A percentile compares a stretch with the other conserved stretches of the same genome.
phyloP scores from a whole-genome alignment of 1,140 invertebrate genomes.

The Neotoxoptera formosana region DNA sequence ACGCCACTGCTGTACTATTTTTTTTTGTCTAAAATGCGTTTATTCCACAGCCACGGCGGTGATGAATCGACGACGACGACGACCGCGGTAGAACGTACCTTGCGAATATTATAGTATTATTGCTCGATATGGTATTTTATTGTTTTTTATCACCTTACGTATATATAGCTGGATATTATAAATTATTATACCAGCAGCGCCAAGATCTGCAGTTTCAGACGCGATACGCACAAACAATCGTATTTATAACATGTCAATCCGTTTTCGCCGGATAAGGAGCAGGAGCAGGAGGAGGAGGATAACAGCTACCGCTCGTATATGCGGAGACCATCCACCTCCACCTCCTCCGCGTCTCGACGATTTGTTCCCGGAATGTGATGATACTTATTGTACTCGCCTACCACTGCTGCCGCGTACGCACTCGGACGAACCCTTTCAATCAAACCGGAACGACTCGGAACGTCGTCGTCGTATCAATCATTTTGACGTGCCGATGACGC shows the following conservation, averaged over 20 bases:
- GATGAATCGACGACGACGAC: neutral
- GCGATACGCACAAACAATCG: neutral
- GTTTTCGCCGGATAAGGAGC: constrained; percentile 10
- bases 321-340: neutral
- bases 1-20: too few relatives aligned
- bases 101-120: neutral
- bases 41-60: neutral
- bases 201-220: neutral
- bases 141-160: neutral
- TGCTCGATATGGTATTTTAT: neutral
- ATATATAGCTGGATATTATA: neutral
- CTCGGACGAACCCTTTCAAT: constrained; percentile 12
- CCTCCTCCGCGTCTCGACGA: neutral
- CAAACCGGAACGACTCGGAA: neutral
- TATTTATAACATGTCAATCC: constrained; percentile 5
- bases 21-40: neutral
- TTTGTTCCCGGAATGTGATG: neutral
- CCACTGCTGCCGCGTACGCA: neutral
- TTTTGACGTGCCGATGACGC: constrained; percentile 23
- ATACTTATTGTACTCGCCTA: neutral
- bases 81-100: neutral
- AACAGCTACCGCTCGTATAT: neutral
- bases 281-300: too few relatives aligned
- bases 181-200: neutral
- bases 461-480: constrained; percentile 23